Base-by-base conservation (phyloP, 2,888 invertebrate genomes). In the Deroplatys truncata region DNA sequence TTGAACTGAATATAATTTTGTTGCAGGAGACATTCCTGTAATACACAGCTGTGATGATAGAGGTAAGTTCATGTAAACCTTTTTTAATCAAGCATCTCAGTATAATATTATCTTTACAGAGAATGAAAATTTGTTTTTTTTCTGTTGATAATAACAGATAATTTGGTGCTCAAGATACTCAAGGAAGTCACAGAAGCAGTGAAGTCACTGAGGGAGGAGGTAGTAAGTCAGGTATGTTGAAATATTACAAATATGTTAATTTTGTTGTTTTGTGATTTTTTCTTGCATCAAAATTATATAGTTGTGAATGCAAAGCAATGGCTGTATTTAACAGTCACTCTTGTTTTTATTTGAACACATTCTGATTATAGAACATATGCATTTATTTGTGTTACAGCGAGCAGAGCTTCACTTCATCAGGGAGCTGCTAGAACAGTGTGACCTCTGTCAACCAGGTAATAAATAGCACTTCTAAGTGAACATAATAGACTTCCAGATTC, bases 351-450 rank as follows among this genome's bases (percentile, higher is more conserved):
- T 72, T 72, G 3, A 20, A 4, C 20, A 72, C 72, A 29, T 20
- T 28, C n/a, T 89, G 15, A 82, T 85, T 56, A 56, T 49, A n/a
- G n/a, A 86, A 29, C 1, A 28, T 86, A 56, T 28, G 20, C 31
- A 88, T 9, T 83, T 90, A 88, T 82, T 84, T 88, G 29, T 91
- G 85, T 91, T 93, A 29, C 92, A 95, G 95, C 93, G 94, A 85
- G 91, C 95, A 90, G 97, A 96, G 92, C 96, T 97, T 31, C 95
- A 96, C 90, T 94, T 94, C 91, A 94, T 98, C 88, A 95, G 96
- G 72, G 95, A 95, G 90, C 94, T 97, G 89, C 94, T 98, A 90
- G 96, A 97, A 92, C 96, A 97, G 92, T 98, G 98, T 93, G 97
- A 97, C 91, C 95, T 96, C 90, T 97, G 96, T 93, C 95, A 82